These are phyloP conservation scores for Cynoglossus semilaevis DNA, from an alignment of 2,113 vertebrate species.

Conservation along the genomic window DNA sequence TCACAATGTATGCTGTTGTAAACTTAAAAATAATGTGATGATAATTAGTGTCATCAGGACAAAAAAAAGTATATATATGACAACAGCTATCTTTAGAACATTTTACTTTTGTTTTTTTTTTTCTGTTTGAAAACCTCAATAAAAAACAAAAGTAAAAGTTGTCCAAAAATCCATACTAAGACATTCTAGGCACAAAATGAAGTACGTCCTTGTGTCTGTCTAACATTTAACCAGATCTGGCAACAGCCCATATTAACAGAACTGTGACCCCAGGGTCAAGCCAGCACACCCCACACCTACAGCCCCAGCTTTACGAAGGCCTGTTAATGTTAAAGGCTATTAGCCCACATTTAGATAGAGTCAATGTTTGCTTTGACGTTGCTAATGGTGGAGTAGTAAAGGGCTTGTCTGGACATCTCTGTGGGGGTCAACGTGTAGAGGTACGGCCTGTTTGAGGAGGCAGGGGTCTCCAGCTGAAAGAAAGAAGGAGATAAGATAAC, in stretches of 20 bases:
- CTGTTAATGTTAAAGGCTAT: constrained; percentile 57
- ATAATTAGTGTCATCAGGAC: too few relatives aligned
- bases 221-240: constrained; percentile 26
- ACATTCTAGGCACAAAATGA: too few relatives aligned
- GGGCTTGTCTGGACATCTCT: constrained; percentile 48
- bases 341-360: constrained; percentile 68
- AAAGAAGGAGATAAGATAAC: constrained; percentile 29
- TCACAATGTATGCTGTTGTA: too few relatives aligned
- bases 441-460: constrained; percentile 29
- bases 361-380: constrained; percentile 66
- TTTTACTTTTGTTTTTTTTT: neutral
- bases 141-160: too few relatives aligned
- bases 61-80: too few relatives aligned
- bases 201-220: neutral
- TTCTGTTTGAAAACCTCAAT: neutral
- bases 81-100: too few relatives aligned
- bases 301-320: constrained; percentile 41
- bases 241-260: constrained; percentile 2
- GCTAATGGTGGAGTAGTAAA: constrained; percentile 53
- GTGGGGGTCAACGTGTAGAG: constrained; percentile 41
- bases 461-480: constrained; percentile 21
- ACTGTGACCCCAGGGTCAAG: neutral
- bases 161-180: too few relatives aligned
- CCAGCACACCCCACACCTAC: neutral
- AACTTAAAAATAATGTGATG: too few relatives aligned